Percentiles rank a stretch among this genome's conserved stretches.
phyloP scores from a whole-genome alignment of 2,888 invertebrate species.

The Agrotis exclamationis region DNA sequence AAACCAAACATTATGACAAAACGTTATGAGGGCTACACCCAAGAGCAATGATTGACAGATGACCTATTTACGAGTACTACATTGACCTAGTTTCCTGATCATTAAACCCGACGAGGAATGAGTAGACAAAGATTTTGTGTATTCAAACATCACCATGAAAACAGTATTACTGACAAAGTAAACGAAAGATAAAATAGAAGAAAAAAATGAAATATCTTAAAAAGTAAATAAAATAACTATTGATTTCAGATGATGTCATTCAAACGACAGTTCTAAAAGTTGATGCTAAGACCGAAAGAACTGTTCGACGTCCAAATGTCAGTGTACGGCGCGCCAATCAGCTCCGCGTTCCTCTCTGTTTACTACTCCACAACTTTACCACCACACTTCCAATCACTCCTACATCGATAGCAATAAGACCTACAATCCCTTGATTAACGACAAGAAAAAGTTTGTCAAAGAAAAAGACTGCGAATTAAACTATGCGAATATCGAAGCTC shows the following conservation, averaged over 20 bases:
- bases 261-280: constrained; percentile 69
- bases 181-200: neutral
- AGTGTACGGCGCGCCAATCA: constrained; percentile 77
- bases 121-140: constrained; percentile 12
- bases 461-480: constrained; percentile 70
- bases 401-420: constrained; percentile 72
- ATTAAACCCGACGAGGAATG: constrained; percentile 23
- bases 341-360: constrained; percentile 81
- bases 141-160: constrained; percentile 10
- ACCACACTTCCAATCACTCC: constrained; percentile 60
- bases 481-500: constrained; percentile 66
- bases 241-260: constrained; percentile 72
- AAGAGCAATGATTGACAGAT: constrained; percentile 43
- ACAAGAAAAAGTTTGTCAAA: constrained; percentile 73
- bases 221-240: constrained; percentile 51
- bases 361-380: constrained; percentile 65
- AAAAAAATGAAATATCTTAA: neutral
- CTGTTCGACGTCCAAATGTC: constrained; percentile 83
- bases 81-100: constrained; percentile 48
- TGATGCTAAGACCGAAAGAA: constrained; percentile 74
- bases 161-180: constrained; percentile 3
- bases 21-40: constrained; percentile 9
- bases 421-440: constrained; percentile 69
- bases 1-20: constrained; percentile 22
- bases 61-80: constrained; percentile 37